Evolutionary conservation across 2,888 invertebrate genomes (phyloP).

Genomic region (Tipula helvola): DNA sequence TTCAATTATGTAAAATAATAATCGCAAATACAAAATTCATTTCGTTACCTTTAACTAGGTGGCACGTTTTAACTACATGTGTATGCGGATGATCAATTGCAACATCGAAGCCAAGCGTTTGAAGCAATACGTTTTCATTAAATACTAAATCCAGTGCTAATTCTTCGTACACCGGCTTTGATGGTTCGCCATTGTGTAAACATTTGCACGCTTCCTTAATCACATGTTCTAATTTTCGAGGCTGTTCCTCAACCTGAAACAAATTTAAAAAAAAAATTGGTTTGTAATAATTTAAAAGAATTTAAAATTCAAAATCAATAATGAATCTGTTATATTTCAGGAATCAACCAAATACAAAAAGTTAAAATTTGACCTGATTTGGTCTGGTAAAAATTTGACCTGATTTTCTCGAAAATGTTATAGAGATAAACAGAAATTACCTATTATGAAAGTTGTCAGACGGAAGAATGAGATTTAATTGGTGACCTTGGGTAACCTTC

Average conservation of each 20-base stretch:
- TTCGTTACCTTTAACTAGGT: conserved; percentile 77
- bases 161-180: conserved; percentile 57
- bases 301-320: too few relatives aligned
- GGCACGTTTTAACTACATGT: conserved; percentile 91
- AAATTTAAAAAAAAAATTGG: background rate
- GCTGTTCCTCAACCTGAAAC: conserved; percentile 83
- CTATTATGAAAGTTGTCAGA: too few relatives aligned
- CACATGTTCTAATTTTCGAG: conserved; percentile 92
- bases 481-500: too few relatives aligned
- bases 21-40: background rate
- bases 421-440: too few relatives aligned
- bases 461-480: too few relatives aligned
- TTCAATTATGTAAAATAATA: conserved; percentile 9
- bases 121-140: conserved; percentile 92
- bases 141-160: conserved; percentile 86
- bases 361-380: too few relatives aligned
- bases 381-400: too few relatives aligned
- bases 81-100: conserved; percentile 98
- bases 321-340: too few relatives aligned
- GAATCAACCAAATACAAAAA: too few relatives aligned
- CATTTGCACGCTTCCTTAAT: conserved; percentile 86
- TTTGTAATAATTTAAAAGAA: too few relatives aligned
- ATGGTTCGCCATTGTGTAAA: conserved; percentile 60
- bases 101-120: conserved; percentile 96
- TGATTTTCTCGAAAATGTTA: too few relatives aligned